These are phyloP conservation scores for Blera fallax DNA, from an alignment of 2,888 invertebrate species.

Conservation along the genomic window DNA sequence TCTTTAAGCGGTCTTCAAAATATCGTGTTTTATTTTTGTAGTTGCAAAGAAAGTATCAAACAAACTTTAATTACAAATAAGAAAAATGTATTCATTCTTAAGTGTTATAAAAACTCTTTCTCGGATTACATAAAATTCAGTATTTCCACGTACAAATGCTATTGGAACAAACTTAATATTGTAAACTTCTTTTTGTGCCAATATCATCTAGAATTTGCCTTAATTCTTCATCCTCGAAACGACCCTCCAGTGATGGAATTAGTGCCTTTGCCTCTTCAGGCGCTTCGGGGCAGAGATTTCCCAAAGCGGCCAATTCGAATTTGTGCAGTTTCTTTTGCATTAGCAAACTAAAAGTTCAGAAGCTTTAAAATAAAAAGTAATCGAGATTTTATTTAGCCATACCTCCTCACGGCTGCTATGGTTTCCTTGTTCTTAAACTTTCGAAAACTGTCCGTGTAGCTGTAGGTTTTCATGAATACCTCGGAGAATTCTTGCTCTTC, in stretches of 20 bases:
- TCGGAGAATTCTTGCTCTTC: slow-evolving; percentile 99
- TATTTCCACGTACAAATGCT: neutral
- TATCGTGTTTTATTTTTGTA: too few relatives aligned
- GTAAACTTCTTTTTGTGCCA: slow-evolving; percentile 98
- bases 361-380: slow-evolving; percentile 73
- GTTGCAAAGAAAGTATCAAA: neutral
- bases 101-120: neutral
- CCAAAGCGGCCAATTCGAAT: slow-evolving; percentile 98
- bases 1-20: too few relatives aligned
- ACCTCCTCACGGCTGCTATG: slow-evolving; percentile 97
- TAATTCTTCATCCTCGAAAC: slow-evolving; percentile 99
- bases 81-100: neutral
- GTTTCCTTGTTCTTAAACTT: slow-evolving; percentile 99
- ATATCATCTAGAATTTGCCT: slow-evolving; percentile 98
- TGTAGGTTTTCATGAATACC: slow-evolving; percentile 98
- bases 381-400: slow-evolving; percentile 63
- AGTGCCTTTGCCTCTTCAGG: slow-evolving; percentile 99
- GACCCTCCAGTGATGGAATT: slow-evolving; percentile 97
- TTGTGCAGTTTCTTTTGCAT: slow-evolving; percentile 98
- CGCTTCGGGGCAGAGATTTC: slow-evolving; percentile 99
- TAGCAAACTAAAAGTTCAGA: slow-evolving; percentile 88
- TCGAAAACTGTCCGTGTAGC: slow-evolving; percentile 97
- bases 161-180: slow-evolving; percentile 86
- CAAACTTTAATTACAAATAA: neutral
- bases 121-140: neutral